Base-by-base conservation (phyloP, 2,797 vertebrate genomes). In the Lophius americanus region DNA sequence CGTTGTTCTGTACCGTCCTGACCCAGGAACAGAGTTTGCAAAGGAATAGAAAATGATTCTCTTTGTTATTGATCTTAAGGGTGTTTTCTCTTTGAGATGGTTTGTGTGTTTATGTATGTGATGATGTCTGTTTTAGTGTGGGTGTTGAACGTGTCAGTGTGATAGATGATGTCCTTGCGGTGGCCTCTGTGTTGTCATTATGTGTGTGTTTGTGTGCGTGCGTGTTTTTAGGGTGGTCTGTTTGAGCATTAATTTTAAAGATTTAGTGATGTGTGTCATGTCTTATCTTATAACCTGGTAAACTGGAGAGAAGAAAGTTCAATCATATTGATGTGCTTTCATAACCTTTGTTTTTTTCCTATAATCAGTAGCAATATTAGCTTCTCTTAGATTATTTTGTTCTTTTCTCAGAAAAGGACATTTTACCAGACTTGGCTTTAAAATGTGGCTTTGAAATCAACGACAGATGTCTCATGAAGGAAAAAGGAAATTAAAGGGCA, bases 91-190 rank as follows among this genome's bases (percentile, higher is more conserved):
- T 76, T 63, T 35, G 2, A 69, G 51, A 52, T 47, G 10, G 3
- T 55, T n/a, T 57, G 9, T 49, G 9, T 9, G n/a, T 51, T 14
- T 50, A 39, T 63, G 48, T 39, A 43, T 38, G 60, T 12, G 47
- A 48, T 67, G 49, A 75, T 75, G 7, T 75, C 39, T 83, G 51
- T 62, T 64, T 82, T 64, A 64, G 74, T 51, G n/a, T 55, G 64
- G 66, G 56, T 81, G 68, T 78, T 78, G 68, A 78, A 50, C 5
- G 42, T 76, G 79, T 76, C 71, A 54, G 52, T 54, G 66, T 87
- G 87, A 91, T 88, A 71, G 75, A 90, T 88, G 75, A 81, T 81
- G 84, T 81, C 76, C 78, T 85, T 81, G 70, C 65, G 23, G 0
- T 69, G 72, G 66, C 79, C 80, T 85, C 78, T 87, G 37, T 87